Evolutionary conservation across 2,888 invertebrate genomes (phyloP).

Genomic region (Microchrysa polita): DNA sequence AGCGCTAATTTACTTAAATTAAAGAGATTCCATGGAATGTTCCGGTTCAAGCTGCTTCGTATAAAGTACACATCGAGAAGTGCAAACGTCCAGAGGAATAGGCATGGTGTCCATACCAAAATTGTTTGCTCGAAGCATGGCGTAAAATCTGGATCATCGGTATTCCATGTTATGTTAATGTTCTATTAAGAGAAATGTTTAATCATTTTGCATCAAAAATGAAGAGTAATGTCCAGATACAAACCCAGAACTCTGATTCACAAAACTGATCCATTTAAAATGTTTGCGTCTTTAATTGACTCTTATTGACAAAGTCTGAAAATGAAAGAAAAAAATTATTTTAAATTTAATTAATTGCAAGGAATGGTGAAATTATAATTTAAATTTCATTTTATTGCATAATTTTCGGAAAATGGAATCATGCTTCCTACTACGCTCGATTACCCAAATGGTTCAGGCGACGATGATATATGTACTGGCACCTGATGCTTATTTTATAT

Average conservation of each 20-base stretch:
- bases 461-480: too few relatives aligned
- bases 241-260: slow-evolving; percentile 84
- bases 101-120: slow-evolving; percentile 88
- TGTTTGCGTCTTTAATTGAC: slow-evolving; percentile 54
- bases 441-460: too few relatives aligned
- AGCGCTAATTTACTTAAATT: slow-evolving; percentile 76
- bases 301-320: too few relatives aligned
- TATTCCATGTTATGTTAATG: slow-evolving; percentile 78
- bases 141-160: slow-evolving; percentile 85
- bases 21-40: slow-evolving; percentile 81
- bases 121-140: slow-evolving; percentile 92
- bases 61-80: slow-evolving; percentile 81
- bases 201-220: too few relatives aligned
- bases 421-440: too few relatives aligned
- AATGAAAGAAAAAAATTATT: too few relatives aligned
- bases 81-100: slow-evolving; percentile 82
- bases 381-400: too few relatives aligned
- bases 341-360: too few relatives aligned
- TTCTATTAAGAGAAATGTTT: slow-evolving; percentile 71
- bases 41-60: slow-evolving; percentile 76
- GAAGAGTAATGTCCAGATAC: slow-evolving; percentile 56
- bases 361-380: too few relatives aligned
- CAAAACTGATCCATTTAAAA: slow-evolving; percentile 79
- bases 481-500: too few relatives aligned
- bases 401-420: too few relatives aligned